Base-by-base conservation (phyloP, 2,888 invertebrate species). In the Hirtodrosophila alboralis region DNA sequence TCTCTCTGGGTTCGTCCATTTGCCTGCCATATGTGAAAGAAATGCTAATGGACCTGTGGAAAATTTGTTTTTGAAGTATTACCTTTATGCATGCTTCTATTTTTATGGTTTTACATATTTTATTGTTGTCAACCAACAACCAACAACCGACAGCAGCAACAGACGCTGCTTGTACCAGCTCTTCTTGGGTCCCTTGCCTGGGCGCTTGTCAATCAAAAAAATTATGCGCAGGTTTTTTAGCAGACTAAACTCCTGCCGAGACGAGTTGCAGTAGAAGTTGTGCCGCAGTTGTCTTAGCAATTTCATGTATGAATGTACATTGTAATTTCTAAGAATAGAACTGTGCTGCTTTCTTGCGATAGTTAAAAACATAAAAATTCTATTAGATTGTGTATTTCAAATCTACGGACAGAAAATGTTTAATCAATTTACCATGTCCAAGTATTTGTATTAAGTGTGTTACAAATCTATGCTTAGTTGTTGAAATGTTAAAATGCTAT, bases 11-110 rank as follows among this genome's bases (percentile, higher is more conserved):
- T 75, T 66, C 58, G 66, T 71, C 56, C 80, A 78, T 78, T 78
- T 80, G 80, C 74, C 61, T 56, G 77, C 77, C 83, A 79, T 79
- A 70, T 79, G 78, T 73, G 83, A 67, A 75, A 73, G 74, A 75
- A 78, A 79, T 79, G 83, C 66, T 78, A 79, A 79, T 79, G 83
- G 73, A 63, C 57, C 52, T 62, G 38, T 71, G 67, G 66, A 52
- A 66, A 71, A 66, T 66, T 53, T 44, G 43, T 23, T 51, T 66
- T 49, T 67, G 56, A 65, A 65, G 49, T 44, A 59, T 62, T 71
- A 67, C 71, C 70, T 69, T 67, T 44, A 51, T 38, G 54, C 66
- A 7, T 41, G 61, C 51, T 51, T 56, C 69, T 70, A 70, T 69
- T 70, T 70, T 64, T 71, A 61, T 71, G 43, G 48, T 61, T 71